A percentile compares a stretch with the other conserved stretches of the same genome.
Evolutionary conservation across 2,797 vertebrate genomes (phyloP).

Genomic region (Benthosema pterotum): DNA sequence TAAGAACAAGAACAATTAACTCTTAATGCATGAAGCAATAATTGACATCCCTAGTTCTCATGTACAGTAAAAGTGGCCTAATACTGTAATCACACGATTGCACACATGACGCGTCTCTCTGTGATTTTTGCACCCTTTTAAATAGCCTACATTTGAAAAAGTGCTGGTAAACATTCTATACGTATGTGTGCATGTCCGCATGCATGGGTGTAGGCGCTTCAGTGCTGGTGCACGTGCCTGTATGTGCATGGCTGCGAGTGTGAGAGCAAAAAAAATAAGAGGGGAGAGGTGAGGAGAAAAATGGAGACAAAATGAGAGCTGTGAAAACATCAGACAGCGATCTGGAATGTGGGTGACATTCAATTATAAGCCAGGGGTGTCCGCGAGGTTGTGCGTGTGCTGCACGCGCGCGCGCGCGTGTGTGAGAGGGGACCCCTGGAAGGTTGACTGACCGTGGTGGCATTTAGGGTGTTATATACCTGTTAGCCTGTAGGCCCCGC

Average conservation of each 20-base stretch:
- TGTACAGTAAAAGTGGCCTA: too few relatives aligned
- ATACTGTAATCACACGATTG: too few relatives aligned
- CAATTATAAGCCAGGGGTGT: background rate
- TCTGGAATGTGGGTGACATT: background rate
- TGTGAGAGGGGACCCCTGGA: conserved; percentile 48
- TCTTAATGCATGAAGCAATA: too few relatives aligned
- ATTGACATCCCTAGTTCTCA: too few relatives aligned
- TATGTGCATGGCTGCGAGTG: background rate
- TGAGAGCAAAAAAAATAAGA: background rate
- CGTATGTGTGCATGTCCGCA: background rate
- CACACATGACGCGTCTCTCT: too few relatives aligned
- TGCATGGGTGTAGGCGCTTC: background rate
- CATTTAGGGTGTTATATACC: conserved; percentile 77
- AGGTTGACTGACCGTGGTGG: conserved; percentile 78
- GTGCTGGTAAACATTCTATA: background rate
- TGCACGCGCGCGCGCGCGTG: conserved; percentile 9
- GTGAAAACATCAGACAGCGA: background rate
- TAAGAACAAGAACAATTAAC: too few relatives aligned
- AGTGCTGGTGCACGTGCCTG: background rate
- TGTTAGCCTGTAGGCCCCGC: conserved; percentile 64
- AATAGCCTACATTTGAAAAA: too few relatives aligned
- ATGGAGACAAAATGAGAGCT: background rate
- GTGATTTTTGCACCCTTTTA: too few relatives aligned
- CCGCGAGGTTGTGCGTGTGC: background rate
- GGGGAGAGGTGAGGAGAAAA: background rate